Evolutionary conservation across 2,888 invertebrate genomes (phyloP), one percentile per base, ranked within the genome.

Genomic region (Agrotis clavis): DNA sequence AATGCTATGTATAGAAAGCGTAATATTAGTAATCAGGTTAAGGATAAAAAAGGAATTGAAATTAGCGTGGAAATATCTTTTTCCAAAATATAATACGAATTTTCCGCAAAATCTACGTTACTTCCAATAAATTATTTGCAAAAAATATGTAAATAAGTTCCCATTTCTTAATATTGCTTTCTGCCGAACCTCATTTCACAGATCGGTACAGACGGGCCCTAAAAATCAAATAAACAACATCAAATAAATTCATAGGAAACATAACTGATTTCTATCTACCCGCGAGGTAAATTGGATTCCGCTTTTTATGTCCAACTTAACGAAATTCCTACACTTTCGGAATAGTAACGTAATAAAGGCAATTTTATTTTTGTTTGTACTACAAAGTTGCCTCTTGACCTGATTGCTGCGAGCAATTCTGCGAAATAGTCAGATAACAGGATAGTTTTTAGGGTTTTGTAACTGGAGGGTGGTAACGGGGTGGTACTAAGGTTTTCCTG

Each of bases 181-280:
- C 21, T 18, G 62, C 45, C 64, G 13, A 60, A 72, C 67, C 63
- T 67, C 51, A 50, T 67, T 70, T 61, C 67, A 51, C 35, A 53
- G 60, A 59, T 61, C 53, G 25, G 41, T 61, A 51, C 62, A 79
- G 68, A 76, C 51, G 74, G 68, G 79, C 80, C 79, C 83, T 69
- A 84, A 85, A 88, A 86, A 87, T 86, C 81, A 80, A 88, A 90
- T 89, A 85, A 89, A 87, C 86, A 88, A 86, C 82, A 83, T 86
- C 74, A 86, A 83, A 90, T 87, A 88, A 85, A 89, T 88, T 88
- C 85, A 86, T 88, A 87, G 84, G 85, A 87, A 83, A 86, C 83
- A 87, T 87, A 87, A 86, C 83, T 84, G 82, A 87, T 87, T 89
- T 86, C 77, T 89, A 85, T 90, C 84, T 87, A 71, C 74, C 82